phyloP scores from a whole-genome alignment of 2,113 vertebrate genomes.

The Centropus bengalensis region DNA sequence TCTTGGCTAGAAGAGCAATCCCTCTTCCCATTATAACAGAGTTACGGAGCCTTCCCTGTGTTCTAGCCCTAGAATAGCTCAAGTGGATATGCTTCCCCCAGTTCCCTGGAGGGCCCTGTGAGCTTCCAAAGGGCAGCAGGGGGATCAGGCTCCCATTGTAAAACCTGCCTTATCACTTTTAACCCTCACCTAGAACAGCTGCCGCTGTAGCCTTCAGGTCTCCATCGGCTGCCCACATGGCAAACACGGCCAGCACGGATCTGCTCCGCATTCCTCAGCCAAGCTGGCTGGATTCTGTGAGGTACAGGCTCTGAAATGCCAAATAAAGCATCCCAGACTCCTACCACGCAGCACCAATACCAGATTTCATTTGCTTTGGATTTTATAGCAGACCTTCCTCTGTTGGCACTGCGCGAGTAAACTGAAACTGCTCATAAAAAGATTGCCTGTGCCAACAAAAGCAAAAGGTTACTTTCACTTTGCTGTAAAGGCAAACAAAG shows the following conservation, averaged over 20 bases:
- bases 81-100: not conserved
- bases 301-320: not conserved
- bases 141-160: not conserved
- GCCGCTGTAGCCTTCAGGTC: not conserved
- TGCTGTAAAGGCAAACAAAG: not conserved
- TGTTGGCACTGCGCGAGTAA: not conserved
- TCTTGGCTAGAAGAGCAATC: not conserved
- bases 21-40: not conserved
- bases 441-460: not conserved
- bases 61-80: not conserved
- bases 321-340: not conserved
- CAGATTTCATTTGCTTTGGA: not conserved
- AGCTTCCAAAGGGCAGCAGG: not conserved
- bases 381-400: not conserved
- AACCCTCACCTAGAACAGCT: not conserved
- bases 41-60: not conserved
- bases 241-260: not conserved
- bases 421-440: not conserved
- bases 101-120: not conserved
- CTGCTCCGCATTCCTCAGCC: not conserved
- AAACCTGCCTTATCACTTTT: not conserved
- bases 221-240: rapidly evolving
- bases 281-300: not conserved
- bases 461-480: not conserved
- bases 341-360: not conserved